Conservation (phyloP, 1,140 invertebrate genomes). For the Bombus pyrosoma region DNA sequence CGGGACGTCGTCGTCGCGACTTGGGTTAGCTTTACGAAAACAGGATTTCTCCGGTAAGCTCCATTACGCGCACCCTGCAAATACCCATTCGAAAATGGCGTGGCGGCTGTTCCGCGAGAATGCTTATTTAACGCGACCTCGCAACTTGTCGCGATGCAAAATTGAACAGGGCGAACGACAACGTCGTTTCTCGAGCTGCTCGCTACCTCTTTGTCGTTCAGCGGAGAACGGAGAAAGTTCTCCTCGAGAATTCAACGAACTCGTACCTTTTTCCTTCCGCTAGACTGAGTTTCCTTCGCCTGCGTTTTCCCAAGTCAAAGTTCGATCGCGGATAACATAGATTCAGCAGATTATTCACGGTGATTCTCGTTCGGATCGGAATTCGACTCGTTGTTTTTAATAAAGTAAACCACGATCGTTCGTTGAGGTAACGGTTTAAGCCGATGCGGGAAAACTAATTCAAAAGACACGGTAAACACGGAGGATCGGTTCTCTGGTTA, state of each 20-base stretch:
- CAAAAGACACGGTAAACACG: background rate
- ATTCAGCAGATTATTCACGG: background rate
- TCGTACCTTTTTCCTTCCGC: background rate
- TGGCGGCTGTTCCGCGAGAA: background rate
- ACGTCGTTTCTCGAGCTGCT: background rate
- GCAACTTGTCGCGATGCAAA: slow-evolving; percentile 22
- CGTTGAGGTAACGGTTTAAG: background rate
- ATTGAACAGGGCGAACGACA: background rate
- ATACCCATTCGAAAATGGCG: slow-evolving; percentile 16
- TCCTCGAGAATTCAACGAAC: background rate
- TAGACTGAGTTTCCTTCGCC: background rate
- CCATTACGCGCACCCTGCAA: slow-evolving; percentile 52
- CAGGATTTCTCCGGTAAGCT: slow-evolving; percentile 60
- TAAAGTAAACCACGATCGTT: background rate
- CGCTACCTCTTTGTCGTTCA: background rate
- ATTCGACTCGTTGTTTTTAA: no score
- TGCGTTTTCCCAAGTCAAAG: background rate
- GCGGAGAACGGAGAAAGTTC: background rate
- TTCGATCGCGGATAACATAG: background rate
- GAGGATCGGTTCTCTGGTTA: background rate
- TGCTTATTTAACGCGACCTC: slow-evolving; percentile 43
- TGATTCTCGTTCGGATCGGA: background rate
- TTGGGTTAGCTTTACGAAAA: slow-evolving; percentile 54
- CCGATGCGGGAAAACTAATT: background rate
- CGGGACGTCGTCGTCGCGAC: slow-evolving; percentile 37